Evolutionary conservation across 1,140 invertebrate species (phyloP).

Genomic region (Limonius californicus): DNA sequence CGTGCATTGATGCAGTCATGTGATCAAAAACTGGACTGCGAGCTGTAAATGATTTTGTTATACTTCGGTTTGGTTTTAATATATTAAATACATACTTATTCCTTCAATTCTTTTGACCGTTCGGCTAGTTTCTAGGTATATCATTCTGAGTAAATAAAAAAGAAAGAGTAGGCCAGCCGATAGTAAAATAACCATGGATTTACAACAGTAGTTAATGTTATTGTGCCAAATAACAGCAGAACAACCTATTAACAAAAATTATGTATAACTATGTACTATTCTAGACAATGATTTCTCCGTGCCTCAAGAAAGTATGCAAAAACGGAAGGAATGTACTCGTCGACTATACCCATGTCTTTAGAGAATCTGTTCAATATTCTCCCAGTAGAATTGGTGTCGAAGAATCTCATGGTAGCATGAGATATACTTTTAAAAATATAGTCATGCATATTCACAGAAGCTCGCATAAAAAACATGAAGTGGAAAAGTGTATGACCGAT

Average conservation of each 20-base stretch:
- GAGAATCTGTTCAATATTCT: constrained; percentile 56
- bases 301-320: constrained; percentile 36
- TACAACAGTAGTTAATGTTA: constrained; percentile 65
- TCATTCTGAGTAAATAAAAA: constrained; percentile 29
- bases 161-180: constrained; percentile 27
- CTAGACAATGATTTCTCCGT: constrained; percentile 11
- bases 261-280: too few relatives aligned
- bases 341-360: constrained; percentile 51
- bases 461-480: constrained; percentile 37
- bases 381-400: constrained; percentile 55
- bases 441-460: constrained; percentile 57
- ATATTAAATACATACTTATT: constrained; percentile 42
- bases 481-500: constrained; percentile 35
- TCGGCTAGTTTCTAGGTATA: constrained; percentile 36
- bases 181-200: constrained; percentile 63
- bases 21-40: constrained; percentile 83
- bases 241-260: constrained; percentile 54
- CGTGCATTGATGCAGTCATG: constrained; percentile 82
- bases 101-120: constrained; percentile 38
- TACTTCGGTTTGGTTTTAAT: too few relatives aligned
- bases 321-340: constrained; percentile 42
- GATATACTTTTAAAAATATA: constrained; percentile 61
- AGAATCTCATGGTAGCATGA: constrained; percentile 56
- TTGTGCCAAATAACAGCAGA: constrained; percentile 58
- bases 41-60: too few relatives aligned